Evolutionary conservation across 2,888 invertebrate species (phyloP), one percentile per base, ranked within the genome.

Genomic region (Microctonus brassicae): DNA sequence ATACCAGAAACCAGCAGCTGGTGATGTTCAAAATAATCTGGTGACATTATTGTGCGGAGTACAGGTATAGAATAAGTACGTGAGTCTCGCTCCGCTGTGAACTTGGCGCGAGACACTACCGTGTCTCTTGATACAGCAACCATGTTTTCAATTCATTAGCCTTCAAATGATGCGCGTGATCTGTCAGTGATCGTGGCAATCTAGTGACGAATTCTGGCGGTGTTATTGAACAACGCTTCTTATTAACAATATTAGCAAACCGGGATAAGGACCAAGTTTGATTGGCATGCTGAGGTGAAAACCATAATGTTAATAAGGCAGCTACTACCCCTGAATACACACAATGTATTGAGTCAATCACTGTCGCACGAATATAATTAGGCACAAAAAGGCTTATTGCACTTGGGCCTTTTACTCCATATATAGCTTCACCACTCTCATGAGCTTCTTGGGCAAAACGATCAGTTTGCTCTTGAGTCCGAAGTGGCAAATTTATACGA

Each of bases 331-430:
- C 73, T 24, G 26, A 26, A 39, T 17, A 73, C 10, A 70, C 29
- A 20, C 63, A 62, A 42, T 73, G 63, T 67, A 73, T 70, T 0
- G 36, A 4, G 22, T 73, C 73, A 4, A 70, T 60, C 2, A 39
- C 42, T 1, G 67, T 70, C 5, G 55, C 33, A 36, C 63, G 58
- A 29, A 73, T 68, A 33, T 36, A 64, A 17, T 70, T 29, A 36
- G 36, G 34, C 2, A 65, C 53, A 29, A 73, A 70, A 34, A 1
- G 11, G 7, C 42, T 29, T 1, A 73, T 7, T 13, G 52, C 24
- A 20, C 36, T 57, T 26, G 67, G 73, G 20, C 73, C 67, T 63
- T 70, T 73, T 0, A 73, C 57, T 26, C 73, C 71, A 29, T n/a
- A 61, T 29, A 63, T 57, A 24, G 63, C 13, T 2, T 47, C 47